Evolutionary conservation across 2,888 invertebrate species (phyloP), one percentile per base, ranked within the genome.

Genomic region (Dolichomitus sp.): DNA sequence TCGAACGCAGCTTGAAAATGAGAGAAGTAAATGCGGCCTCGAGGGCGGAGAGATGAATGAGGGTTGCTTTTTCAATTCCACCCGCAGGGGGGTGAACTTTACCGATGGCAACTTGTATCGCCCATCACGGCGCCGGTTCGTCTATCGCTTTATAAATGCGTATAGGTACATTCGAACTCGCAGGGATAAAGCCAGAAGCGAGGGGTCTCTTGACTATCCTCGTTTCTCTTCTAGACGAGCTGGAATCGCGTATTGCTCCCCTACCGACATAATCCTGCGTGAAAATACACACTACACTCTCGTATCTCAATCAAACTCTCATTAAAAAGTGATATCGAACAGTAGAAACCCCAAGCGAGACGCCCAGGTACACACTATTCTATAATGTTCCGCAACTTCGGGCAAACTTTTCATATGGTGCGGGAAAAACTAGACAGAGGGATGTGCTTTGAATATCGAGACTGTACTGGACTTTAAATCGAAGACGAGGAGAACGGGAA

Each of bases 271-370:
- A 54, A 54, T 54, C 54, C 54, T 54, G 54, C 27, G 81, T 23
- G 61, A 77, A 37, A 81, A 81, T 33, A 63, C 45, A 48, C 68
- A n/a, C 42, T 23, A 40, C 17, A 37, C 57, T 30, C 69, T 82
- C 65, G 65, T 82, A 65, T 78, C 73, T 82, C 73, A 81, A 81
- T 81, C 73, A 82, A 82, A 78, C 69, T 77, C 52, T 78, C 78
- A 82, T 82, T 74, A 66, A 78, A 82, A 69, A 69, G 42, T 76
- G 37, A 76, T 68, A 48, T 19, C 17, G 19, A 72, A 72, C 27
- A 33, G 57, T 45, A 14, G 61, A 14, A 61, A 23, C 52, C 27
- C 52, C 42, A 42, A 14, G 23, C 48, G 45, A 48, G 19, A 61
- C 57, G 57, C 14, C 27, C 70, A 23, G 9, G 72, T 45, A 27